These are phyloP conservation scores for Merluccius polli DNA, from an alignment of 2,797 vertebrate genomes.

Conservation along the genomic window DNA sequence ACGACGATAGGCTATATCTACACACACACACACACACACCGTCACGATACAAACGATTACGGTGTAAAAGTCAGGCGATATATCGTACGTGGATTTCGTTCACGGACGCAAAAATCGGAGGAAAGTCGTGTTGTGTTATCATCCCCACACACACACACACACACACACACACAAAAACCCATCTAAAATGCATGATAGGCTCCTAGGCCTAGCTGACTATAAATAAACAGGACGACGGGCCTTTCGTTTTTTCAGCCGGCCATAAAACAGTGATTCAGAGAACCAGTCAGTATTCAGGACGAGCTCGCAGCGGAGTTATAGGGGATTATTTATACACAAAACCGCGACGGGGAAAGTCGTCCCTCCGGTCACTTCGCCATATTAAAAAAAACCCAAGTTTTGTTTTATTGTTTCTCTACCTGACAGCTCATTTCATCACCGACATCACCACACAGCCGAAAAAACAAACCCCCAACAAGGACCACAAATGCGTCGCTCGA, in stretches of 20 bases:
- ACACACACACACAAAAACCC: too few relatives aligned
- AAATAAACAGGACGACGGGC: conserved; percentile 10
- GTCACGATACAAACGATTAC: not conserved
- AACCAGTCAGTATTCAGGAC: not conserved
- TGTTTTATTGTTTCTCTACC: not conserved
- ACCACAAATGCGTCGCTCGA: not conserved
- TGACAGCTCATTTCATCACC: not conserved
- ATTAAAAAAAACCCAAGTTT: not conserved
- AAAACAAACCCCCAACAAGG: not conserved
- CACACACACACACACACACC: not conserved
- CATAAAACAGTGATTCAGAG: conserved; percentile 22
- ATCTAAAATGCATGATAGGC: not conserved
- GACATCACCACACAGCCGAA: not conserved
- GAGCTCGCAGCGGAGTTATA: not conserved
- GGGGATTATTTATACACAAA: conserved; percentile 4
- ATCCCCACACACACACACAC: too few relatives aligned
- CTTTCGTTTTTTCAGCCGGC: conserved; percentile 30
- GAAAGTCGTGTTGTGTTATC: not conserved
- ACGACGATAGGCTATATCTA: not conserved
- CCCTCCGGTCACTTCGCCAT: not conserved
- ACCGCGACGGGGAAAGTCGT: not conserved
- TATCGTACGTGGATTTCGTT: not conserved
- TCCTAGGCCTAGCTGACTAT: conserved; percentile 9
- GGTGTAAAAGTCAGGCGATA: not conserved
- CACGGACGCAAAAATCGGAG: not conserved